Evolutionary conservation across 2,113 vertebrate genomes (phyloP).

Genomic region (human): GRCh38 chr7:70922001-70922500

Average conservation of each 20-base stretch:
- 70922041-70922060: background rate
- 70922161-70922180: background rate
- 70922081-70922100: background rate
- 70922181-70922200: background rate
- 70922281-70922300: background rate
- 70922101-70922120: background rate
- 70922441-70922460: too few relatives aligned
- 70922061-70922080: background rate
- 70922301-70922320: background rate
- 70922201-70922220: background rate
- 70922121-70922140: background rate
- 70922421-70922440: rapidly evolving
- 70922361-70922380: too few relatives aligned
- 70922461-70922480: too few relatives aligned
- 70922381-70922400: too few relatives aligned
- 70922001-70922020: background rate
- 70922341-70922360: too few relatives aligned
- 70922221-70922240: rapidly evolving
- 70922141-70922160: background rate
- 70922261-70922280: background rate
- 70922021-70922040: rapidly evolving
- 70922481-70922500: too few relatives aligned
- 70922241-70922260: background rate
- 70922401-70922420: too few relatives aligned
- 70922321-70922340: too few relatives aligned